Evolutionary conservation across 2,113 vertebrate species (phyloP), one percentile per base, ranked within the genome.

Genomic region (Crotalus horridus): DNA sequence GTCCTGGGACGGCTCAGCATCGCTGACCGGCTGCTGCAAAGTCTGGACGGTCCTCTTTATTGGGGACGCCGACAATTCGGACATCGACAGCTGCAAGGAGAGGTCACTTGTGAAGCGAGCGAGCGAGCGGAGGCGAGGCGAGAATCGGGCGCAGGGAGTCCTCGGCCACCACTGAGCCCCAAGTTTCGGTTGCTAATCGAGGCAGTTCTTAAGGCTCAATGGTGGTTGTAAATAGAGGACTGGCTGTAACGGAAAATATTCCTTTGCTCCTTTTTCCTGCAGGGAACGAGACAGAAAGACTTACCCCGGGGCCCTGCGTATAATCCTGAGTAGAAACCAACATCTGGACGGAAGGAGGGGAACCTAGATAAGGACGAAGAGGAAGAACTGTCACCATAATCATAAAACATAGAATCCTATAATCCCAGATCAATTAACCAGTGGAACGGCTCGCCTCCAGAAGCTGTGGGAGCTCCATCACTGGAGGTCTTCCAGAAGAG

Each of bases 301-400:
- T 99, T 97, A 99, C 99, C 97, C 97, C 97, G 0, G 98, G 98
- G 89, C 98, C 99, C 93, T 51, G 96, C 0, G 98, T 97, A 6
- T 97, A 98, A 48, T 96, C 97, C 89, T 97, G 98, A 15, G 93
- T 96, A 54, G 98, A 97, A 7, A 91, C 8, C 0, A 55, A 89
- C 10, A 23, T 91, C 21, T 0, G 91, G 61, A 43, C 51, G 0
- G 4, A 69, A 20, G 89, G 54, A 0, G 54, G 20, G 0, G 53
- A 59, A 87, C 94, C 98, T 98, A 91, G 17, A 56, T 2, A 0
- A 0, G 61, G 69, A 93, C 0, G 0, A 17, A 23, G 89, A 17
- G 85, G 48, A 53, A 26, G 55, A 21, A 87, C 15, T 0, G 8
- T 21, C n/a, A 81, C 17, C 33, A 0, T 17, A 21, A 74, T 74